phyloP scores from a whole-genome alignment of 1,140 invertebrate species.

The Drosophila ogumai region DNA sequence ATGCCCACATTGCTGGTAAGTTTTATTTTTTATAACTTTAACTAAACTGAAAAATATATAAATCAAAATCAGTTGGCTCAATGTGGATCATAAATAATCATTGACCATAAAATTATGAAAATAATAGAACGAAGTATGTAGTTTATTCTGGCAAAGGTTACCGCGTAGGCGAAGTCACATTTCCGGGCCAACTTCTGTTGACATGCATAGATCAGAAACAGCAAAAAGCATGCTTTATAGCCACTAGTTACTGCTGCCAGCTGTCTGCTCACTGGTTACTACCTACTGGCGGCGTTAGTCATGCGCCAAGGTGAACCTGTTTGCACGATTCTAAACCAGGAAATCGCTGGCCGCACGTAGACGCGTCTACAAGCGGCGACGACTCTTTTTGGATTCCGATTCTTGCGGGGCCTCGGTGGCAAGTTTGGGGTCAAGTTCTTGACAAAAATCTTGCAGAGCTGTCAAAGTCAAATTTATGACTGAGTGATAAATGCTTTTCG shows the following conservation, averaged over 20 bases:
- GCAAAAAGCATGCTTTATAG: constrained; percentile 3
- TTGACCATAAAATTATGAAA: constrained; percentile 40
- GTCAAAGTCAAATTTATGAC: constrained; percentile 36
- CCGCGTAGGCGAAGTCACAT: constrained; percentile 69
- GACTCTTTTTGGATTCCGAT: constrained; percentile 18
- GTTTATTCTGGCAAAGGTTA: constrained; percentile 32
- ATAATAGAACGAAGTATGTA: neutral
- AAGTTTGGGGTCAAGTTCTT: constrained; percentile 77
- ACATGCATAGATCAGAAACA: constrained; percentile 54
- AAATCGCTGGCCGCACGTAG: constrained; percentile 70
- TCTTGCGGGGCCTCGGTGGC: constrained; percentile 50
- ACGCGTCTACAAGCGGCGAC: constrained; percentile 38
- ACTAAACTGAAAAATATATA: no score
- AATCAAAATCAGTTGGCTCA: neutral
- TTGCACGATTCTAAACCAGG: constrained; percentile 82
- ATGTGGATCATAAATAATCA: constrained; percentile 18
- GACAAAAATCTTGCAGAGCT: constrained; percentile 27
- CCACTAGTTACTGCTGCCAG: neutral
- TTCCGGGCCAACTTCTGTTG: constrained; percentile 70
- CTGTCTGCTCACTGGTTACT: constrained; percentile 4
- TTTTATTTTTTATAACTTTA: constrained; percentile 7
- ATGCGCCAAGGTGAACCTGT: constrained; percentile 81
- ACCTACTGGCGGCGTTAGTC: constrained; percentile 56
- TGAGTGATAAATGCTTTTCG: constrained; percentile 26
- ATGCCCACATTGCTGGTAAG: constrained; percentile 87